Percentiles rank a stretch among this genome's conserved stretches.
These are phyloP conservation scores for Diachasmimorpha longicaudata DNA, from an alignment of 1,140 invertebrate species.

Conservation along the genomic window DNA sequence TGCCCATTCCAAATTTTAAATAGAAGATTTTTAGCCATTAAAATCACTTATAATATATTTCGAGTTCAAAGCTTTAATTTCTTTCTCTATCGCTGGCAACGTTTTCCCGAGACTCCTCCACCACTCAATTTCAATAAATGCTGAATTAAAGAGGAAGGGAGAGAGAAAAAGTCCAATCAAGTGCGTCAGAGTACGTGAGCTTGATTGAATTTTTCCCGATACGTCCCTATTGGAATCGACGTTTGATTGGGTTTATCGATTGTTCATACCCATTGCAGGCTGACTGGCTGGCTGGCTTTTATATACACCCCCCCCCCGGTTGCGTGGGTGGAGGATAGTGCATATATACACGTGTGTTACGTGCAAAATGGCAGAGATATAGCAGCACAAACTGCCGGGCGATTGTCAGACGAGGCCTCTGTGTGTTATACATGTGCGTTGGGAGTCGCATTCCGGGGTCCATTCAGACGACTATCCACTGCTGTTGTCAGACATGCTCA, in stretches of 20 bases:
- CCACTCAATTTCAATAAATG: not conserved
- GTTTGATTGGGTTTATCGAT: slow-evolving; percentile 29
- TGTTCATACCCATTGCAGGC: slow-evolving; percentile 36
- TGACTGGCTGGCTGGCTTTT: slow-evolving; percentile 27
- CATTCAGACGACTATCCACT: slow-evolving; percentile 55
- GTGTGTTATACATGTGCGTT: slow-evolving; percentile 27
- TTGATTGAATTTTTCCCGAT: slow-evolving; percentile 23
- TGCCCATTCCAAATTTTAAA: too few relatives aligned
- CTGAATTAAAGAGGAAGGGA: not conserved
- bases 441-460: slow-evolving; percentile 50
- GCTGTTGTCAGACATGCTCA: slow-evolving; percentile 55
- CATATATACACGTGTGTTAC: slow-evolving; percentile 15
- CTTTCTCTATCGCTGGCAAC: not conserved
- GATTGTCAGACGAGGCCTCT: not conserved
- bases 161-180: slow-evolving; percentile 5
- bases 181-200: slow-evolving; percentile 5
- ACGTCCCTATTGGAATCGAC: slow-evolving; percentile 14
- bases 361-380: not conserved
- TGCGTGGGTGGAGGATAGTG: slow-evolving; percentile 37
- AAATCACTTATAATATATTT: too few relatives aligned
- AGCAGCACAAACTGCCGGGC: not conserved
- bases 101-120: not conserved
- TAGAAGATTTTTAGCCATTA: too few relatives aligned
- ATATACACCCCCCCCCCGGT: slow-evolving; percentile 27
- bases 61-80: not conserved